phyloP scores from a whole-genome alignment of 2,113 vertebrate species.

The Hippocampus mohnikei region DNA sequence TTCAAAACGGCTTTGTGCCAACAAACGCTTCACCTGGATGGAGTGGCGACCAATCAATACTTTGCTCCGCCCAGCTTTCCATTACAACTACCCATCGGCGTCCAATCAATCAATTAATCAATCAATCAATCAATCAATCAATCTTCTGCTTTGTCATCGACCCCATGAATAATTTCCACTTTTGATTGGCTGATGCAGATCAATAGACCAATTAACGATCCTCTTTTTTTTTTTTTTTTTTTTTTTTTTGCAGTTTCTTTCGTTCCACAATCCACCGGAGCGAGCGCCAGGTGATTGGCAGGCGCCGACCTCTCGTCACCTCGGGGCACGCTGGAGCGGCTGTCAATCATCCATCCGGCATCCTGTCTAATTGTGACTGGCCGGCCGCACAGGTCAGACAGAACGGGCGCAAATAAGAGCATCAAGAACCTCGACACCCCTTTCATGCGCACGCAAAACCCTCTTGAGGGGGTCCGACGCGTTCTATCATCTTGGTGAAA shows the following conservation, averaged over 20 bases:
- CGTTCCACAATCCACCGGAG: background rate
- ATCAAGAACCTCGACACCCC: background rate
- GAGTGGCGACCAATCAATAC: conserved; percentile 44
- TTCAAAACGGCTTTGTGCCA: background rate
- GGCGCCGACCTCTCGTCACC: conserved; percentile 38
- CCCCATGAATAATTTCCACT: conserved; percentile 49
- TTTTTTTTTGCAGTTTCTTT: background rate
- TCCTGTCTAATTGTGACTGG: conserved; percentile 49
- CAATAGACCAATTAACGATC: conserved; percentile 50
- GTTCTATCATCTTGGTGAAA: background rate
- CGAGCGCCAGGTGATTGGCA: conserved; percentile 39
- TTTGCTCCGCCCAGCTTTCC: conserved; percentile 20
- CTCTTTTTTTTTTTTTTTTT: background rate
- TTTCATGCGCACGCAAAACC: background rate
- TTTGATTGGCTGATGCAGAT: conserved; percentile 43
- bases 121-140: background rate
- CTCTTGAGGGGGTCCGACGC: background rate
- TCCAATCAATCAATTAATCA: background rate
- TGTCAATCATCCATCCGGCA: conserved; percentile 30
- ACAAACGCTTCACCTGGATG: background rate
- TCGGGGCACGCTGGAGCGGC: conserved; percentile 34
- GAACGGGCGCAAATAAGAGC: background rate
- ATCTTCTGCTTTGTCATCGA: conserved; percentile 23
- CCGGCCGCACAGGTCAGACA: background rate
- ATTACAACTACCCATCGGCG: conserved; percentile 51